These are phyloP conservation scores for Rhagonycha lutea DNA, from an alignment of 2,888 invertebrate genomes.

Conservation along the genomic window DNA sequence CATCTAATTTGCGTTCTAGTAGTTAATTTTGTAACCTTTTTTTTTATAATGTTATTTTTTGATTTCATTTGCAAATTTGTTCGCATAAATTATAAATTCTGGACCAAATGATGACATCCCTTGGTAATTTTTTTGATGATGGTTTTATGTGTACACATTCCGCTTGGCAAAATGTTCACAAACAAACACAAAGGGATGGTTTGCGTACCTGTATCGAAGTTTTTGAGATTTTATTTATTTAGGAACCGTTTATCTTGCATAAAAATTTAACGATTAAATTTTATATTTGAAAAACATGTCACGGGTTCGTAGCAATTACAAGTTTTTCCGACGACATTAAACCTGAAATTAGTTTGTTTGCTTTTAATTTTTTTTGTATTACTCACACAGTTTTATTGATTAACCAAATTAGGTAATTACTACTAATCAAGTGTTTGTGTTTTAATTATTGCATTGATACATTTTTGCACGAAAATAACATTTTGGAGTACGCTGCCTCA, in stretches of 20 bases:
- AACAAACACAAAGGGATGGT: conserved; percentile 6
- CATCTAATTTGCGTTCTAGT: conserved; percentile 7
- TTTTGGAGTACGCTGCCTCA: not conserved
- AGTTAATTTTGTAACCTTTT: not conserved
- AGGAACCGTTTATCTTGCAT: not conserved
- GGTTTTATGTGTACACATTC: not conserved
- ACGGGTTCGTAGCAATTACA: not conserved
- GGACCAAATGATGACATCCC: not conserved
- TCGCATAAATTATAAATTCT: not conserved
- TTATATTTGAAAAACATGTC: not conserved
- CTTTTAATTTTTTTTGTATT: not conserved
- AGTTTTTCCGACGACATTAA: not conserved
- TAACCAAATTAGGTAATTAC: not conserved
- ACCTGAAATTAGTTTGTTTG: not conserved
- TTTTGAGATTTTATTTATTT: not conserved
- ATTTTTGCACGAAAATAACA: conserved; percentile 4
- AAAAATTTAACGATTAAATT: not conserved
- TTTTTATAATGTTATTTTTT: conserved; percentile 8
- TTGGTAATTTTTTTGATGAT: not conserved
- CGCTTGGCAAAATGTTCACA: not conserved
- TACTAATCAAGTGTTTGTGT: not conserved
- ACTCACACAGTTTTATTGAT: not conserved
- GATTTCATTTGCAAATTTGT: not conserved
- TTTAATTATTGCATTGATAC: conserved; percentile 5
- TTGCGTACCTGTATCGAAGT: not conserved